A percentile compares a stretch with the other conserved stretches of the same genome.
Conservation (phyloP, 2,113 vertebrate species). For the Bostrychus sinensis region DNA sequence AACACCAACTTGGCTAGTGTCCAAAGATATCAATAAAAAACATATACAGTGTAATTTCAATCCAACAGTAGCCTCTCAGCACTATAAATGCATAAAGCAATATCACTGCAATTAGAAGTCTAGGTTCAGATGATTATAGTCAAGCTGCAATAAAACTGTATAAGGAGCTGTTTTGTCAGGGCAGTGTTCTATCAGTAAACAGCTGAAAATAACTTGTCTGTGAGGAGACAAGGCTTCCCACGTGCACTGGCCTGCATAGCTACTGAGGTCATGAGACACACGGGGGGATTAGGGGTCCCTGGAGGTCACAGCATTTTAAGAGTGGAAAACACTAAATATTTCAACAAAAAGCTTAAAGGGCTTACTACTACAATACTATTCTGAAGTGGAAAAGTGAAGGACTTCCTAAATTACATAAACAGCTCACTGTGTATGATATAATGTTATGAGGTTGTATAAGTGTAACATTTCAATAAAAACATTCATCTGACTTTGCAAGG, state of each 20-base stretch:
- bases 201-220: conserved; percentile 14
- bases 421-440: neutral
- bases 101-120: neutral
- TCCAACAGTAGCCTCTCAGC: neutral
- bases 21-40: neutral
- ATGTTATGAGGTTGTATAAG: no score
- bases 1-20: no score
- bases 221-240: neutral
- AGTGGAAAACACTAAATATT: neutral
- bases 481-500: no score
- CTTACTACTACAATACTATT: neutral
- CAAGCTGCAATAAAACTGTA: neutral
- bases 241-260: neutral
- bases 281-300: neutral
- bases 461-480: no score
- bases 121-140: neutral
- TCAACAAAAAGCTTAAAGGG: neutral
- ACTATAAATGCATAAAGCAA: neutral
- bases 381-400: neutral
- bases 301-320: neutral
- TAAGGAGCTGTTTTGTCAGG: neutral
- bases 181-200: neutral
- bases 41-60: neutral
- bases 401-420: neutral
- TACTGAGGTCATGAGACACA: conserved; percentile 19